Conservation (phyloP, 2,888 invertebrate species). For the Pyrocoelia pectoralis region DNA sequence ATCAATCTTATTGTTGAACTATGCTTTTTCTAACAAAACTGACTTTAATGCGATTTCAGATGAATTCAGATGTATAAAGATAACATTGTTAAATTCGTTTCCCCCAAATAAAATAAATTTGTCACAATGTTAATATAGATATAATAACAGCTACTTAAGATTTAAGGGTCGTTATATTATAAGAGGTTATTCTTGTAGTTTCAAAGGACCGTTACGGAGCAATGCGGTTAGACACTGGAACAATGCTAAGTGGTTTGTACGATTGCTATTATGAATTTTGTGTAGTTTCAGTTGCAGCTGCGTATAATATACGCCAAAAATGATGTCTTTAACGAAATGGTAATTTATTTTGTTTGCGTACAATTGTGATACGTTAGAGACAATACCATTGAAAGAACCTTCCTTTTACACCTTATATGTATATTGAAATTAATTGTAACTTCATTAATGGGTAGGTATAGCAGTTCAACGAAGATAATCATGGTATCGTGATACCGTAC, state of each 20-base stretch:
- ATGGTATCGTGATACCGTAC: too few relatives aligned
- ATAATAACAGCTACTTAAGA: conserved; percentile 47
- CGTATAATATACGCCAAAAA: not conserved
- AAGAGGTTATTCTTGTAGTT: conserved; percentile 39
- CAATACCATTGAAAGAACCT: too few relatives aligned
- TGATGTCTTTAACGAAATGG: not conserved
- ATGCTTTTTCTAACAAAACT: conserved; percentile 43
- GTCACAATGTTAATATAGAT: conserved; percentile 48
- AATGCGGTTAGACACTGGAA: conserved; percentile 39
- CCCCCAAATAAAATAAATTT: conserved; percentile 49
- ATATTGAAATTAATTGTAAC: too few relatives aligned
- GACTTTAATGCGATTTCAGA: conserved; percentile 44
- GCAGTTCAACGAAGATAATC: too few relatives aligned
- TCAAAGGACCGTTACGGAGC: conserved; percentile 36
- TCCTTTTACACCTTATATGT: too few relatives aligned
- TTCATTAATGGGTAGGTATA: too few relatives aligned
- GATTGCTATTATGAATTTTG: conserved; percentile 32
- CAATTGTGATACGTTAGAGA: too few relatives aligned
- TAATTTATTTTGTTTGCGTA: too few relatives aligned
- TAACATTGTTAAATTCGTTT: conserved; percentile 44
- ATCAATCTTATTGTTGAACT: conserved; percentile 41
- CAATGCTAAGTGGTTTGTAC: conserved; percentile 37
- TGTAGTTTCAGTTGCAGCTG: conserved; percentile 31
- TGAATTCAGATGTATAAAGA: conserved; percentile 33
- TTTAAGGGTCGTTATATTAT: conserved; percentile 31